Conservation (phyloP, 2,888 invertebrate species). For the Pachymerium ferrugineum region DNA sequence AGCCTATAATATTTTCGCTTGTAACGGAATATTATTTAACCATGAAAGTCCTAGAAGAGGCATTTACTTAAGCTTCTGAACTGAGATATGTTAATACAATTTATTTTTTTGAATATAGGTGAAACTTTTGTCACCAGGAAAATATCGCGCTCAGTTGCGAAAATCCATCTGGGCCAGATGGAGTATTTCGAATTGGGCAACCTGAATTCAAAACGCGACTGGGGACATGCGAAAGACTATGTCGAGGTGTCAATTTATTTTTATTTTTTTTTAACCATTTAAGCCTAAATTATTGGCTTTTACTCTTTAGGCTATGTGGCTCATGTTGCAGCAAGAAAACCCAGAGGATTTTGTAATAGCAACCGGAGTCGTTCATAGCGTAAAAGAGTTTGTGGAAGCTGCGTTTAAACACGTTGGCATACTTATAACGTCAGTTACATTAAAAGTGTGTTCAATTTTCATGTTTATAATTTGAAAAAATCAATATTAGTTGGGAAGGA, state of each 20-base stretch:
- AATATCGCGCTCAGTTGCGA: slow-evolving; percentile 94
- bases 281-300: neutral
- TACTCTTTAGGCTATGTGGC: slow-evolving; percentile 85
- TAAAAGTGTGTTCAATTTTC: no score
- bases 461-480: neutral
- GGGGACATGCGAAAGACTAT: slow-evolving; percentile 97
- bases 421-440: slow-evolving; percentile 58
- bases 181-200: slow-evolving; percentile 85
- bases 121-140: slow-evolving; percentile 99
- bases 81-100: neutral
- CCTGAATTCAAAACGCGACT: slow-evolving; percentile 90
- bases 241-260: slow-evolving; percentile 62
- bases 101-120: slow-evolving; percentile 54
- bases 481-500: slow-evolving; percentile 71
- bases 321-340: slow-evolving; percentile 87
- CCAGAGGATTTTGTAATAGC: slow-evolving; percentile 98
- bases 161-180: slow-evolving; percentile 82
- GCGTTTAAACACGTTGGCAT: slow-evolving; percentile 78
- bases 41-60: slow-evolving; percentile 90
- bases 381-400: slow-evolving; percentile 89
- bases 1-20: slow-evolving; percentile 90
- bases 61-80: slow-evolving; percentile 31
- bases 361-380: slow-evolving; percentile 89
- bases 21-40: slow-evolving; percentile 93
- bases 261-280: neutral